Conservation (phyloP, 2,888 invertebrate species). For the Ferrisia virgata region DNA sequence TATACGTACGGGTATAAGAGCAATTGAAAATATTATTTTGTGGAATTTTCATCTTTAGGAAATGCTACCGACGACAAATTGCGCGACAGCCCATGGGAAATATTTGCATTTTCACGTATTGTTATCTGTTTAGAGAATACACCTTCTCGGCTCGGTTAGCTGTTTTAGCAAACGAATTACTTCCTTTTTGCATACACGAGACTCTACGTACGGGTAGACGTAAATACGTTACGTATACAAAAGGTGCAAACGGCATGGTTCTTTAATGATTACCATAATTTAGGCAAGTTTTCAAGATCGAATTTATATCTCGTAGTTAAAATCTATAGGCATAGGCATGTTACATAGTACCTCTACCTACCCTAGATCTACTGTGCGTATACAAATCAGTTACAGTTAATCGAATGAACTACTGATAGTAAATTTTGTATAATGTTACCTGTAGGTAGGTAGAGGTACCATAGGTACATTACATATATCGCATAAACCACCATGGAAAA, state of each 20-base stretch:
- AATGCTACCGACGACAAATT: not conserved
- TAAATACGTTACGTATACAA: not conserved
- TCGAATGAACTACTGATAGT: not conserved
- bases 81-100: not conserved
- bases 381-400: too few species aligned
- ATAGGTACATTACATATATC: too few species aligned
- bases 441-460: too few species aligned
- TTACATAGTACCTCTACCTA: too few species aligned
- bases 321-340: not conserved
- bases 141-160: not conserved
- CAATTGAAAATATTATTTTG: not conserved
- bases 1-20: not conserved
- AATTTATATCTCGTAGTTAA: not conserved
- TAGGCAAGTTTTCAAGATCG: not conserved
- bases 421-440: too few species aligned
- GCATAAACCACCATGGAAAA: too few species aligned
- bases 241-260: not conserved
- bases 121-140: not conserved
- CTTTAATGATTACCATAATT: not conserved
- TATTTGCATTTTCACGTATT: constrained; percentile 3
- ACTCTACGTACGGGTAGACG: too few species aligned
- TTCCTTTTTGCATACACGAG: too few species aligned
- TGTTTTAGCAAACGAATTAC: not conserved
- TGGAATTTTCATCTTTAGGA: not conserved
- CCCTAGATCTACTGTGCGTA: too few species aligned